Base-by-base conservation (phyloP, 2,888 invertebrate species). In the Catocala fraxini region DNA sequence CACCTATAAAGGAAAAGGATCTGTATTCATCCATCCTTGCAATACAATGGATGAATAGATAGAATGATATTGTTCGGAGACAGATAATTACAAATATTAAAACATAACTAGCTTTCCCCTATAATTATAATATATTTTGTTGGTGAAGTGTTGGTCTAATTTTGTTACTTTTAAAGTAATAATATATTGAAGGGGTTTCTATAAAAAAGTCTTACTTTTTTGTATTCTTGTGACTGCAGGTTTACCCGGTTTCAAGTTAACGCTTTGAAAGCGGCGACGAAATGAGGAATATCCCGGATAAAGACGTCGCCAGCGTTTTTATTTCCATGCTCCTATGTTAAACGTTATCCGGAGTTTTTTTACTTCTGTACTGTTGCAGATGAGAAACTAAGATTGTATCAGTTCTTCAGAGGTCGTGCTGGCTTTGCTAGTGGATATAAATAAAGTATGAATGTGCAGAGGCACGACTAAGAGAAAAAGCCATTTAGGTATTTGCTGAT, bases 211-310 rank as follows among this genome's bases (percentile, higher is more conserved):
- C 3, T 25, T 3, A 3, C 25, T 45, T 12, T 45, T 45, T 45
- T 45, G 11, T 42, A 7, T 25, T 5, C 11, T 52, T 65, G 60
- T 75, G 63, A 41, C 43, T 43, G 33, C 47, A 54, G 52, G 59
- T 54, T 65, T 60, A 49, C 46, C 56, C 42, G 68, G 72, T 55
- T 65, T 71, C 64, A 64, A 71, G 68, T 67, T 63, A 65, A 70
- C 54, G 61, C 41, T 63, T 51, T 64, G 54, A 70, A 69, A 69
- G 63, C 67, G 49, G 51, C n/a, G 48, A 63, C 51, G 41, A 71
- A 75, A 75, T 72, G 67, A 75, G 59, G 65, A 74, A 69, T 63
- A 60, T 58, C 65, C 58, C 52, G 61, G 64, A 63, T 68, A 71
- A 75, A 61, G 55, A 68, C 48, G 57, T 62, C 43, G 5, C 56